phyloP scores from a whole-genome alignment of 2,888 invertebrate species.

The Choreutis nemorana region DNA sequence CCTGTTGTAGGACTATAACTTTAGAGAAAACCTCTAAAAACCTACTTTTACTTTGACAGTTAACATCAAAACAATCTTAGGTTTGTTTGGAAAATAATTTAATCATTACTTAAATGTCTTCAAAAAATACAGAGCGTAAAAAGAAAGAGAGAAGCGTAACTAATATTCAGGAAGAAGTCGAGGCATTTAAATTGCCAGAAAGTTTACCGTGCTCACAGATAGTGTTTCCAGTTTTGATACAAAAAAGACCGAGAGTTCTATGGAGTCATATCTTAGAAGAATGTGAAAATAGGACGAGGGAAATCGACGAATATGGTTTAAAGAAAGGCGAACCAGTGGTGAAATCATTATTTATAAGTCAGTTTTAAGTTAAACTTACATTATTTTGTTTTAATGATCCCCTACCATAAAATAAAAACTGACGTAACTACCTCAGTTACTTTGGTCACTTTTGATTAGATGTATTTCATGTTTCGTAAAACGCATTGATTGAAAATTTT shows the following conservation, averaged over 20 bases:
- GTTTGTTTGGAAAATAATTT: not conserved
- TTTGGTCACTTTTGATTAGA: too few species aligned
- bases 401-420: too few species aligned
- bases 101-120: conserved; percentile 26
- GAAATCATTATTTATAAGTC: conserved; percentile 42
- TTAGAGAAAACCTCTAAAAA: too few species aligned
- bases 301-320: conserved; percentile 29
- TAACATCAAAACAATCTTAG: conserved; percentile 3
- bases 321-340: conserved; percentile 21
- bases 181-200: conserved; percentile 40
- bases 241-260: conserved; percentile 22
- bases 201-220: conserved; percentile 49
- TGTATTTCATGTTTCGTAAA: too few species aligned
- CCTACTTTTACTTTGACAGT: too few species aligned
- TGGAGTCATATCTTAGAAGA: conserved; percentile 42
- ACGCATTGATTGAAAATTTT: too few species aligned
- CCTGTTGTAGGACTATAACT: too few species aligned
- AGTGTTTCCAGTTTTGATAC: conserved; percentile 35
- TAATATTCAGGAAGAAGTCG: too few species aligned
- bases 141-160: conserved; percentile 31
- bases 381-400: too few species aligned
- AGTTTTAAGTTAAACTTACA: too few species aligned
- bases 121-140: conserved; percentile 35
- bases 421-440: too few species aligned
- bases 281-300: conserved; percentile 22